Evolutionary conservation across 2,797 vertebrate species (phyloP).

Genomic region (Alauda arvensis): DNA sequence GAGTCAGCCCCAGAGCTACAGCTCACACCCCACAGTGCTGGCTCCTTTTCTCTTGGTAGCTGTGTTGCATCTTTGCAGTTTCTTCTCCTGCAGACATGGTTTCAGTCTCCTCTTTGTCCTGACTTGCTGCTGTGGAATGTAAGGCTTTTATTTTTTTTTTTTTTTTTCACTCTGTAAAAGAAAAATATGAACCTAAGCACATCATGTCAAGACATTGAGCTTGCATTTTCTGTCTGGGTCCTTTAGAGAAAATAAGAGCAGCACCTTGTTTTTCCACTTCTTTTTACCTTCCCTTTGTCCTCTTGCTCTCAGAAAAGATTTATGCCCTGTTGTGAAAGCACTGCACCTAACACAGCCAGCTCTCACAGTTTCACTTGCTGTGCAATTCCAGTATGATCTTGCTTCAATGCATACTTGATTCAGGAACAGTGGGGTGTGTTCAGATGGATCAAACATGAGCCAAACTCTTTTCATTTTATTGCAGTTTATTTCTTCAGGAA

Average conservation of each 20-base stretch:
- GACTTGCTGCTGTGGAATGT: slow-evolving; percentile 46
- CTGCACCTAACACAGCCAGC: slow-evolving; percentile 17
- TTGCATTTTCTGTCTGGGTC: slow-evolving; percentile 2
- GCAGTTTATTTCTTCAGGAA: slow-evolving; percentile 46
- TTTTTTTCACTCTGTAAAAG: background rate
- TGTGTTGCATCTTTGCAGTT: slow-evolving; percentile 27
- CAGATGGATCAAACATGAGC: slow-evolving; percentile 45
- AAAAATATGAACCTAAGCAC: slow-evolving; percentile 30
- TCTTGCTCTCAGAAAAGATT: slow-evolving; percentile 29
- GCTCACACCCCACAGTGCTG: background rate
- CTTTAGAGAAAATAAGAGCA: slow-evolving; percentile 10
- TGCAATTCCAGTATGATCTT: slow-evolving; percentile 51
- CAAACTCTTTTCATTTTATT: slow-evolving; percentile 39
- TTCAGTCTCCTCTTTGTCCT: slow-evolving; percentile 35
- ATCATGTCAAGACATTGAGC: slow-evolving; percentile 3
- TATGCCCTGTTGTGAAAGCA: slow-evolving; percentile 39
- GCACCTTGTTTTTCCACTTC: background rate
- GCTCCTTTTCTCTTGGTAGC: slow-evolving; percentile 10
- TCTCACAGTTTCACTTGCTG: slow-evolving; percentile 43
- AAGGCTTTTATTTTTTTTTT: background rate
- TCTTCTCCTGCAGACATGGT: slow-evolving; percentile 21
- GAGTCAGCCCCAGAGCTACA: background rate
- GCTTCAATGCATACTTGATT: slow-evolving; percentile 46
- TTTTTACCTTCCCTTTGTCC: background rate
- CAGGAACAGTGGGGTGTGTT: slow-evolving; percentile 41